A percentile compares a stretch with the other conserved stretches of the same genome.
These are phyloP conservation scores for Catalaphyllia jardinei DNA, from an alignment of 64 coral and sea anemone species.

Conservation along the genomic window DNA sequence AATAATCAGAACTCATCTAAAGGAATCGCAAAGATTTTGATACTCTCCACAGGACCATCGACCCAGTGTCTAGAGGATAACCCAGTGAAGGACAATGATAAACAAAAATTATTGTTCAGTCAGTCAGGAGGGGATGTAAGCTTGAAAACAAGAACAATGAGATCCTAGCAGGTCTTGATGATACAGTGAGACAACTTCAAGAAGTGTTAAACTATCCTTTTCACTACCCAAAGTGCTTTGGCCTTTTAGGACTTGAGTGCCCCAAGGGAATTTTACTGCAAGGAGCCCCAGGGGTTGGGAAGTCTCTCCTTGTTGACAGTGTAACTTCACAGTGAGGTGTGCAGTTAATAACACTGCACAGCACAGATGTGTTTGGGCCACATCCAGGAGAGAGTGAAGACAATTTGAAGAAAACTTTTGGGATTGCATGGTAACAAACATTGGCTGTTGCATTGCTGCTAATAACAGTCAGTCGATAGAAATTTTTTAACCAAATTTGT, in stretches of 20 bases:
- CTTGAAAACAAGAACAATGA: too few species aligned
- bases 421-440: conserved; percentile 72
- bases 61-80: conserved; percentile 18
- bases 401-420: conserved; percentile 83
- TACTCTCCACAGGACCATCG: conserved; percentile 28
- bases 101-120: conserved; percentile 50
- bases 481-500: too few species aligned
- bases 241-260: conserved; percentile 64
- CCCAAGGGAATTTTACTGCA: conserved; percentile 95
- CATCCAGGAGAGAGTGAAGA: conserved; percentile 97
- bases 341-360: conserved; percentile 75
- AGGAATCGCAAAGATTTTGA: too few species aligned
- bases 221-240: conserved; percentile 79
- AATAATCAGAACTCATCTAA: too few species aligned
- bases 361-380: conserved; percentile 94
- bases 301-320: conserved; percentile 79
- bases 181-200: conserved; percentile 39
- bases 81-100: conserved; percentile 43
- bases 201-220: conserved; percentile 82
- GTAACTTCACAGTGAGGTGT: conserved; percentile 67
- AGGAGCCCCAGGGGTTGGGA: conserved; percentile 96
- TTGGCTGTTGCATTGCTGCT: background rate
- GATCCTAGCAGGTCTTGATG: too few species aligned
- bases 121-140: conserved; percentile 9
- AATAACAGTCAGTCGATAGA: background rate